These are phyloP conservation scores for Acrocephalus kingi DNA, from an alignment of 2,113 vertebrate genomes.

Conservation along the genomic window DNA sequence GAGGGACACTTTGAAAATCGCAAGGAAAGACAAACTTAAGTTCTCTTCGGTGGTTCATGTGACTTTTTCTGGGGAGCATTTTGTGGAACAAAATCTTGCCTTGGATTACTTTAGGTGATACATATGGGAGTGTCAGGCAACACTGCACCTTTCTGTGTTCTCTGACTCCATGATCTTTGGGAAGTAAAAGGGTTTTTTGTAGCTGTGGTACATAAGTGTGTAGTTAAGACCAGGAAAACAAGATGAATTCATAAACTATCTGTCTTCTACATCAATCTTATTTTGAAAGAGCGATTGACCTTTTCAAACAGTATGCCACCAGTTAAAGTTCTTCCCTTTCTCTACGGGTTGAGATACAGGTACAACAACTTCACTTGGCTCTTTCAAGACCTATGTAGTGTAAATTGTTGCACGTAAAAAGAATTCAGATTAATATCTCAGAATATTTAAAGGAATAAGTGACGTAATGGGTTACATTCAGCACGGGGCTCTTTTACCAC, in stretches of 20 bases:
- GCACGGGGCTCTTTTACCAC: neutral
- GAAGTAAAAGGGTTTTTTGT: neutral
- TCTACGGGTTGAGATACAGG: neutral
- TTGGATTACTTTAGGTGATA: neutral
- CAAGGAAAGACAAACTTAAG: neutral
- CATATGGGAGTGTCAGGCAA: neutral
- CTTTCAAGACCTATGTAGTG: neutral
- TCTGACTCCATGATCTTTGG: fast-evolving
- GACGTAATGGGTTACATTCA: neutral
- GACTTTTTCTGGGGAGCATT: neutral
- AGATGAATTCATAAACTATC: neutral
- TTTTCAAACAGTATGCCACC: neutral
- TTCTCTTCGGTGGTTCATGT: neutral
- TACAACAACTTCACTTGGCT: neutral
- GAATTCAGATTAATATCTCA: neutral
- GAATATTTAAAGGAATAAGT: neutral
- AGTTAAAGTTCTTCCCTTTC: neutral
- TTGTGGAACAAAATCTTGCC: neutral
- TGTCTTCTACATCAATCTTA: neutral
- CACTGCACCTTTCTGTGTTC: neutral
- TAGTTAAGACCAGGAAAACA: neutral
- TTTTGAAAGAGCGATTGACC: neutral
- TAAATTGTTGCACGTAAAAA: neutral
- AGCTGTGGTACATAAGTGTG: neutral
- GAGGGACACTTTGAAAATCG: neutral